Base-by-base conservation (phyloP, 2,888 invertebrate genomes). In the Flexamia atlantica region DNA sequence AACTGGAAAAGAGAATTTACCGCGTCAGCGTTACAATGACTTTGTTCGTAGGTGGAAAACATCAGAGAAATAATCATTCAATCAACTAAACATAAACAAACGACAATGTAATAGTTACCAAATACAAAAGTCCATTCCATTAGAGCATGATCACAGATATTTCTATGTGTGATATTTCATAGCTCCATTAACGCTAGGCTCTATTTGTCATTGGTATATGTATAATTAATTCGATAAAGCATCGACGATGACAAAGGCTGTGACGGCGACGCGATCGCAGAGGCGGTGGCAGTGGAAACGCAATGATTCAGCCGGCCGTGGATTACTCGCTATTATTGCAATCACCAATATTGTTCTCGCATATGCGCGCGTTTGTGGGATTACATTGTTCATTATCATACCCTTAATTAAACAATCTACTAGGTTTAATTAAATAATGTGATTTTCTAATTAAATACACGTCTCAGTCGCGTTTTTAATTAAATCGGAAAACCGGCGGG, bases 361-460 rank as follows among this genome's bases (percentile, higher is more conserved):
- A n/a, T 46, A 40, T 36, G 72, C 42, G n/a, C 7, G 46, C n/a
- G 76, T 76, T 76, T 76, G 76, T 76, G 30, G 76, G 76, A 76
- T 76, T 76, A 76, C 36, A 76, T 23, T 50, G 76, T 76, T 76
- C 76, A 76, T 76, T 76, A 76, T 76, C 76, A 46, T 76, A 76
- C 76, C 76, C 40, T 30, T 76, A 76, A 76, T 76, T 76, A 82
- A 74, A 82, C 72, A 82, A 50, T 36, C 82, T 72, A 70, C 72
- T 28, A 32, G 42, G 57, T 83, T 30, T 83, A 83, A 83, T 83
- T 83, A 83, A 74, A 83, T 72, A 72, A 74, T 72, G 42, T 83
- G 83, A 28, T 60, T 74, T 76, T 74, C 76, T 76, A 76, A 76
- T 76, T 76, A 76, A 76, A 76, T 46, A 46, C 40, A 76, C 40